These are phyloP conservation scores for Sarcoramphus papa DNA, from an alignment of 2,797 vertebrate genomes.

Conservation along the genomic window DNA sequence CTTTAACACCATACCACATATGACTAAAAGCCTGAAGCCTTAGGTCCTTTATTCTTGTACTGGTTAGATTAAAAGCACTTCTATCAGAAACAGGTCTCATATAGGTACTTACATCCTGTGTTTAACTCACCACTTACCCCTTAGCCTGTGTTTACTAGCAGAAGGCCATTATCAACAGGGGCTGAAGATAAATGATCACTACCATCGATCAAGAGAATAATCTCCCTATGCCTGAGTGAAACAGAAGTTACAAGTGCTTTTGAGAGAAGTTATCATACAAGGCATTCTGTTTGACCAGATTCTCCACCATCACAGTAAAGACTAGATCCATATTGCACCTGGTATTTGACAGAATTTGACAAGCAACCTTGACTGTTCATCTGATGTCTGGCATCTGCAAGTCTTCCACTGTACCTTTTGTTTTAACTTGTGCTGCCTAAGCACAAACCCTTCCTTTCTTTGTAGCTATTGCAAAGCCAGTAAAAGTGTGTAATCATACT, in stretches of 20 bases:
- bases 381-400: background rate
- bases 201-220: background rate
- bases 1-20: background rate
- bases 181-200: background rate
- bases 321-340: background rate
- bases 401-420: background rate
- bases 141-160: background rate
- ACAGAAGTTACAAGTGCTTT: background rate
- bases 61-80: background rate
- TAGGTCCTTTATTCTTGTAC: background rate
- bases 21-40: background rate
- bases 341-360: background rate
- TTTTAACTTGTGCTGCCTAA: background rate
- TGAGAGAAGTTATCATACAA: background rate
- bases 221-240: background rate
- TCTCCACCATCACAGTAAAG: background rate
- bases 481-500: background rate
- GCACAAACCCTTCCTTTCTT: background rate
- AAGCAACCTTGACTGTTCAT: background rate
- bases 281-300: background rate
- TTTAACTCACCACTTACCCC: background rate
- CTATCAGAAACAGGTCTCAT: background rate
- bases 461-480: background rate
- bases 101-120: background rate
- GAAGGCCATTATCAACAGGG: background rate